Evolutionary conservation across 2,888 invertebrate genomes (phyloP).

Genomic region (Calliphora vomitoria): DNA sequence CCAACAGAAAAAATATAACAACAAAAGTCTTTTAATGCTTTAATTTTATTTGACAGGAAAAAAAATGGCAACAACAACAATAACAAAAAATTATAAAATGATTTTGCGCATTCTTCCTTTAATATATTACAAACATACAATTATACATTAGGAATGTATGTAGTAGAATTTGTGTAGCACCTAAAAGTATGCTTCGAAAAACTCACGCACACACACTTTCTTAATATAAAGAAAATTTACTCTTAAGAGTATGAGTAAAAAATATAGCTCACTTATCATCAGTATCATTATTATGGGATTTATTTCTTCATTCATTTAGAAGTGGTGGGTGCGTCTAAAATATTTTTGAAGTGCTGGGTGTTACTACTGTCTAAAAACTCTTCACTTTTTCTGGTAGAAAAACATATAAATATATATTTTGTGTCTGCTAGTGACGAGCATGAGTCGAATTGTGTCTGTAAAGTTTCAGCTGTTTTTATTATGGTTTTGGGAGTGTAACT

Average conservation of each 20-base stretch:
- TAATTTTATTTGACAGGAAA: constrained; percentile 71
- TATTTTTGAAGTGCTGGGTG: constrained; percentile 46
- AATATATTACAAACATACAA: not conserved
- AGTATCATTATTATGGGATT: constrained; percentile 17
- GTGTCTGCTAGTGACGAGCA: constrained; percentile 39
- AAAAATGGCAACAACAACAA: constrained; percentile 29
- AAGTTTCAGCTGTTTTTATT: constrained; percentile 31
- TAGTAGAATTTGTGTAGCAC: not conserved
- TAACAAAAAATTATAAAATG: constrained; percentile 32
- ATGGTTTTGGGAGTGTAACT: constrained; percentile 3
- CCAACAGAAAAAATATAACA: constrained; percentile 48
- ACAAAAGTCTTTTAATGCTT: constrained; percentile 45
- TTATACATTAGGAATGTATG: not conserved
- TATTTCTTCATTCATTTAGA: constrained; percentile 14
- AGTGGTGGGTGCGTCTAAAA: constrained; percentile 67
- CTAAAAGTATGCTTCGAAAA: constrained; percentile 46
- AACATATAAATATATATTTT: not conserved
- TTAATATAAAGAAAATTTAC: not conserved
- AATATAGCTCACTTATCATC: constrained; percentile 58
- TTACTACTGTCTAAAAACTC: constrained; percentile 34
- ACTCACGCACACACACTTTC: not conserved
- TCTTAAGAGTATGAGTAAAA: not conserved
- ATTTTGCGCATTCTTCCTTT: constrained; percentile 58
- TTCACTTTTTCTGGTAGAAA: not conserved
- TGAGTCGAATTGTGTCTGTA: constrained; percentile 46